Percentiles rank a stretch among this genome's conserved stretches.
Conservation (phyloP, 53 echinoderm and acorn worm species). For the Echinometra lucunter region DNA sequence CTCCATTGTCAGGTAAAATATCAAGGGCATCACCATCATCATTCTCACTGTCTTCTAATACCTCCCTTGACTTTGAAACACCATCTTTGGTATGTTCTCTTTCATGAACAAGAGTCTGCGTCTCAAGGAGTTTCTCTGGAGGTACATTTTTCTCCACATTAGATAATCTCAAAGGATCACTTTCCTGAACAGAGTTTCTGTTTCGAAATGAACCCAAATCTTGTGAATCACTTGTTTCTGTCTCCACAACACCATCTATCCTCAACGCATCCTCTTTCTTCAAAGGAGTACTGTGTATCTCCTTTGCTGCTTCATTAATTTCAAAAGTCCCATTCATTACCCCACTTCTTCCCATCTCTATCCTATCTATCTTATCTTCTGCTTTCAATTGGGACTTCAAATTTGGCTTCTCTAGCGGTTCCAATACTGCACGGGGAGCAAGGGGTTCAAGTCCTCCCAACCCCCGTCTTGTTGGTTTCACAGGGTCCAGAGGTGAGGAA, state of each 20-base stretch:
- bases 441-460: slow-evolving; percentile 61
- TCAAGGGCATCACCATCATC: slow-evolving; percentile 8
- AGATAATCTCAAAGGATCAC: background rate
- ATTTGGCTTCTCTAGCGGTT: slow-evolving; percentile 14
- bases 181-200: background rate
- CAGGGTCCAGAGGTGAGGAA: slow-evolving; percentile 47
- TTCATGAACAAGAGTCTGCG: background rate
- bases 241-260: slow-evolving; percentile 50
- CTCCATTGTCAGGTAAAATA: slow-evolving; percentile 1
- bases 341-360: background rate
- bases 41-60: background rate
- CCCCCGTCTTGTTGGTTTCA: slow-evolving; percentile 12
- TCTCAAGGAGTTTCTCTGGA: background rate
- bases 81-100: background rate
- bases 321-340: background rate
- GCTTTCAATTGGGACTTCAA: background rate
- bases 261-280: background rate
- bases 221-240: slow-evolving; percentile 47
- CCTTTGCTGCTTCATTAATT: background rate
- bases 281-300: background rate
- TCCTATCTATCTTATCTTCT: background rate
- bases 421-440: slow-evolving; percentile 13
- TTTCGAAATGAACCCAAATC: background rate
- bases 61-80: background rate
- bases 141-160: background rate